These are phyloP conservation scores for Aelia acuminata DNA, from an alignment of 2,888 invertebrate species.

Conservation along the genomic window DNA sequence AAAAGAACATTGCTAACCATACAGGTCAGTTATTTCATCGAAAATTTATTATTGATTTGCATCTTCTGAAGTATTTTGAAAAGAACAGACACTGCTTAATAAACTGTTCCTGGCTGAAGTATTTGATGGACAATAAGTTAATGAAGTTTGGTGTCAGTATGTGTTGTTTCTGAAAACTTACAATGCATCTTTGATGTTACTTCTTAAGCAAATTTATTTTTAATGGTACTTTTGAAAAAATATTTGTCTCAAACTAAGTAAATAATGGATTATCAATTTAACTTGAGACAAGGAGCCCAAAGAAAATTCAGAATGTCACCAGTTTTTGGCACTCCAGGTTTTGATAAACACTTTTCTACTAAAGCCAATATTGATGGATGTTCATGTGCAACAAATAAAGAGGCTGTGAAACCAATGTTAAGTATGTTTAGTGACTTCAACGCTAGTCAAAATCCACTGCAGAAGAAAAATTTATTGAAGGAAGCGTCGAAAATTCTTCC, in stretches of 20 bases:
- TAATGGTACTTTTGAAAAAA: background rate
- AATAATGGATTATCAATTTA: constrained; percentile 52
- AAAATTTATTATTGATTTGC: constrained; percentile 53
- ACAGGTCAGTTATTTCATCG: constrained; percentile 41
- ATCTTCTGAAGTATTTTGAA: constrained; percentile 30
- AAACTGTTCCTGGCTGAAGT: constrained; percentile 8
- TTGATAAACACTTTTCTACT: constrained; percentile 39
- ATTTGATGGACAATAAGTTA: constrained; percentile 18
- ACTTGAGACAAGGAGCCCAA: constrained; percentile 29
- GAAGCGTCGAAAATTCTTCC: background rate
- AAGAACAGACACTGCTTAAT: background rate
- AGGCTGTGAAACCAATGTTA: constrained; percentile 25
- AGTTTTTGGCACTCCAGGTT: constrained; percentile 22
- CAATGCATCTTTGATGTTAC: background rate
- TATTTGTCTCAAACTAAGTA: background rate
- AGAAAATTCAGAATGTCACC: constrained; percentile 31
- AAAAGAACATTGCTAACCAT: background rate
- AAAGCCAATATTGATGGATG: background rate
- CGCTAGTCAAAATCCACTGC: background rate
- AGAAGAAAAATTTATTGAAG: background rate
- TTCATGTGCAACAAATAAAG: background rate
- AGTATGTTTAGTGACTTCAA: constrained; percentile 32
- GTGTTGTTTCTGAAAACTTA: constrained; percentile 11
- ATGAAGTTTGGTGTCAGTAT: constrained; percentile 11
- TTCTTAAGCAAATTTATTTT: background rate